These are phyloP conservation scores for Drosophila mayri DNA, from an alignment of 1,140 invertebrate genomes.

Conservation along the genomic window DNA sequence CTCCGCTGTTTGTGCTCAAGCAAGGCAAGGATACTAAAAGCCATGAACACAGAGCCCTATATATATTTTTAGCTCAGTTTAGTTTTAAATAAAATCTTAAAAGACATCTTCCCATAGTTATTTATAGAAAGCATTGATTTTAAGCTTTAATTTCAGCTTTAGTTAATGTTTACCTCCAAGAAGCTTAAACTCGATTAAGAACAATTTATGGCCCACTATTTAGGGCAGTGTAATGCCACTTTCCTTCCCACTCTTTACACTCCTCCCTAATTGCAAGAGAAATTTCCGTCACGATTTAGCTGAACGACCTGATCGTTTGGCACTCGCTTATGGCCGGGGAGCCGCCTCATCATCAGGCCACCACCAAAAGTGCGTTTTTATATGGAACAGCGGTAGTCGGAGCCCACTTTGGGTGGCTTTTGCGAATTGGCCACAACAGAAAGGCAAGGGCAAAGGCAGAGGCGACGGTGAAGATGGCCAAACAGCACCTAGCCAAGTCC, in stretches of 20 bases:
- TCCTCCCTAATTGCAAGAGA: slow-evolving; percentile 52
- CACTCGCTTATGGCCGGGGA: slow-evolving; percentile 15
- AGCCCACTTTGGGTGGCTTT: slow-evolving; percentile 32
- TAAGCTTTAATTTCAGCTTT: too few species aligned
- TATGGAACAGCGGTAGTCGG: slow-evolving; percentile 58
- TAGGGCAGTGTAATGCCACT: slow-evolving; percentile 21
- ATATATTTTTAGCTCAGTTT: too few species aligned
- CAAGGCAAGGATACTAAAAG: too few species aligned
- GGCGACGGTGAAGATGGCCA: slow-evolving; percentile 11
- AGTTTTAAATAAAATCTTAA: too few species aligned
- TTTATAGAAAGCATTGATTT: not conserved
- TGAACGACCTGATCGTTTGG: slow-evolving; percentile 40
- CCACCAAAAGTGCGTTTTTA: slow-evolving; percentile 60
- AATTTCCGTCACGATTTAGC: slow-evolving; percentile 75
- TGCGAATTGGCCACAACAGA: slow-evolving; percentile 60
- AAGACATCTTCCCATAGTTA: too few species aligned
- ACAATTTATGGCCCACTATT: not conserved
- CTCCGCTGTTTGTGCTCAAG: too few species aligned
- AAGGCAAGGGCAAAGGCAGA: slow-evolving; percentile 2
- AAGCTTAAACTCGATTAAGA: not conserved
- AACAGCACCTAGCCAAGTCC: slow-evolving; percentile 49
- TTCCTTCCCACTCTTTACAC: slow-evolving; percentile 10
- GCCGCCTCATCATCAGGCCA: slow-evolving; percentile 12
- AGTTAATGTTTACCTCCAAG: not conserved
- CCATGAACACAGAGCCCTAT: too few species aligned